phyloP scores from a whole-genome alignment of 1,140 invertebrate genomes.

The Melipona quadrifasciata region DNA sequence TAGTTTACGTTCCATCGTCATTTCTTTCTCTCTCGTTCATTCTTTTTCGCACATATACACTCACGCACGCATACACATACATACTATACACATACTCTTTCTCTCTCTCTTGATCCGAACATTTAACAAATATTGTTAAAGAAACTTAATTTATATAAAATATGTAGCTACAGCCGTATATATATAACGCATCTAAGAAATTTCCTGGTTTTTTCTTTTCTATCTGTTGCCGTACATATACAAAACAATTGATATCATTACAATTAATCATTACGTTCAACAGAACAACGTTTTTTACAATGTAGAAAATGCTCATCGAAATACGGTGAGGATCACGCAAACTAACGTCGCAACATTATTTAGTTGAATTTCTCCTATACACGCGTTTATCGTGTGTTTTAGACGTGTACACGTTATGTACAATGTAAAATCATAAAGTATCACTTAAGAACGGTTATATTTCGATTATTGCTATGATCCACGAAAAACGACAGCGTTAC shows the following conservation, averaged over 20 bases:
- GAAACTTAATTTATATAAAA: constrained; percentile 46
- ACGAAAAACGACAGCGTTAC: constrained; percentile 2
- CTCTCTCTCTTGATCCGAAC: not conserved
- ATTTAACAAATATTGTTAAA: constrained; percentile 41
- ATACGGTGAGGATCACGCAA: constrained; percentile 24
- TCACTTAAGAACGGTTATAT: constrained; percentile 19
- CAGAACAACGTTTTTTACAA: constrained; percentile 46
- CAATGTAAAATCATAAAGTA: constrained; percentile 40
- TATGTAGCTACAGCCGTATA: constrained; percentile 35
- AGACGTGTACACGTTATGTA: constrained; percentile 34
- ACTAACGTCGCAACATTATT: constrained; percentile 18
- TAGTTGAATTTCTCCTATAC: constrained; percentile 28
- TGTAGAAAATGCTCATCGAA: constrained; percentile 19
- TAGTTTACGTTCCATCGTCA: not conserved
- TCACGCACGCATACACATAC: too few species aligned
- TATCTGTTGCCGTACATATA: not conserved
- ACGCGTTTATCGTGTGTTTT: constrained; percentile 11
- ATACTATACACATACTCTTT: not conserved
- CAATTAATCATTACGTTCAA: constrained; percentile 26
- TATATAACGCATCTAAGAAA: constrained; percentile 33
- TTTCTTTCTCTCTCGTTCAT: not conserved
- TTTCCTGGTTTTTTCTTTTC: not conserved
- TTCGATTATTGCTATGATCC: constrained; percentile 36
- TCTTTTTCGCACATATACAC: too few species aligned
- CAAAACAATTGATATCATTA: constrained; percentile 38